Conservation (phyloP, 2,797 vertebrate species). For the Chaenodraco wilsoni region DNA sequence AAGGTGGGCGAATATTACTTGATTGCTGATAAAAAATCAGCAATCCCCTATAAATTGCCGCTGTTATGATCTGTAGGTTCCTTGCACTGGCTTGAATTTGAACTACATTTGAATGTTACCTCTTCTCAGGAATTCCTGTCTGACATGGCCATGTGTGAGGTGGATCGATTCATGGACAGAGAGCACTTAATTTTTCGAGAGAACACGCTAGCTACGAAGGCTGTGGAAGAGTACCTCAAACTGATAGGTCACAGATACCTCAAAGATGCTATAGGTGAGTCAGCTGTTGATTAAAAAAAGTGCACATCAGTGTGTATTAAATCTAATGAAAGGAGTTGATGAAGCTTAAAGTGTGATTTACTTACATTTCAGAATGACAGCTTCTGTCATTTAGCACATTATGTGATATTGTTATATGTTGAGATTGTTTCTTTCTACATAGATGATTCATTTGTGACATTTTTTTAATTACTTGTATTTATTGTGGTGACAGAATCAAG, state of each 20-base stretch:
- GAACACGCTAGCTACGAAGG: constrained; percentile 98
- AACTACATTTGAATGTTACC: constrained; percentile 19
- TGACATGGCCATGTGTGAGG: constrained; percentile 98
- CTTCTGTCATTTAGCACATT: neutral
- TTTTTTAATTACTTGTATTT: neutral
- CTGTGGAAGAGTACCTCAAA: constrained; percentile 99
- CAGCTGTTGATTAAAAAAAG: neutral
- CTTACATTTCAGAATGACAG: neutral
- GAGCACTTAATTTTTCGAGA: constrained; percentile 98
- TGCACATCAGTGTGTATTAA: neutral
- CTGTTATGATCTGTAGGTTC: neutral
- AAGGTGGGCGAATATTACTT: constrained; percentile 80
- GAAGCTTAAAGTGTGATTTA: neutral
- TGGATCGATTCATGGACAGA: constrained; percentile 96
- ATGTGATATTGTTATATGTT: neutral
- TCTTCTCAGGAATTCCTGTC: constrained; percentile 94
- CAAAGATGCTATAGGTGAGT: constrained; percentile 96
- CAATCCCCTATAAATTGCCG: neutral
- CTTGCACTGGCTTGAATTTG: neutral
- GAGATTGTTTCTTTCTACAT: constrained; percentile 1
- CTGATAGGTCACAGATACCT: constrained; percentile 99
- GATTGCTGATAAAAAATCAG: neutral
- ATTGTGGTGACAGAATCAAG: neutral
- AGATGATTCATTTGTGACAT: constrained; percentile 10
- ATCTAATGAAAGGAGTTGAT: neutral